Base-by-base conservation (phyloP, 2,888 invertebrate species). In the Dynastes maya region DNA sequence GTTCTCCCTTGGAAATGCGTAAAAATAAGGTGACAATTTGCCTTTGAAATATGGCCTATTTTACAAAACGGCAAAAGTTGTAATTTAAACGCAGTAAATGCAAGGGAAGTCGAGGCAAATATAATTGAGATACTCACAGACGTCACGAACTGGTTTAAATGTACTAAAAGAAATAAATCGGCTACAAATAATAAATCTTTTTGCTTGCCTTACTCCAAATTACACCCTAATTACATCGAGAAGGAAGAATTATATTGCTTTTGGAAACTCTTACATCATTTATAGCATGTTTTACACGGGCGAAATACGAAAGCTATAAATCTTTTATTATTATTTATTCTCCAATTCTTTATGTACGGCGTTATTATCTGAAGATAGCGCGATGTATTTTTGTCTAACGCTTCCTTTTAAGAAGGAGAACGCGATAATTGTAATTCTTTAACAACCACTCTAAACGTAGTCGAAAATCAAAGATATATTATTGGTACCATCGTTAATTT, bases 121-220 rank as follows among this genome's bases (percentile, higher is more conserved):
- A 55, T 55, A 55, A 55, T 55, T 55, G 55, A 55, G 55, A 55
- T 55, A 55, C 16, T 55, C 13, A 55, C 55, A 55, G n/a, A 22
- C 55, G 55, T 55, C 16, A 55, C 55, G 55, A 16, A 55, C 22
- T n/a, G 55, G 55, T 55, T 16, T 55, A 55, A 55, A 55, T 22
- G 55, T n/a, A 16, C 6, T 22, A 55, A 55, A 55, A 55, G 55
- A 55, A 55, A 55, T 55, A 55, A 55, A 22, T 22, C 16, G 22
- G 55, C 55, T 22, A n/a, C 55, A 55, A 55, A 55, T 55, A 55
- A 55, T 55, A 55, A 55, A 55, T 55, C 55, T 22, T 55, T 55
- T 55, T 55, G 16, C n/a, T 45, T 16, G 55, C 55, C 16, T n/a
- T 55, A 55, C 55, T 16, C 16, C 55, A 55, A 55, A 55, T 55